Evolutionary conservation across 2,797 vertebrate species (phyloP), one percentile per base, ranked within the genome.

Genomic region (Emydoidea blandingii): DNA sequence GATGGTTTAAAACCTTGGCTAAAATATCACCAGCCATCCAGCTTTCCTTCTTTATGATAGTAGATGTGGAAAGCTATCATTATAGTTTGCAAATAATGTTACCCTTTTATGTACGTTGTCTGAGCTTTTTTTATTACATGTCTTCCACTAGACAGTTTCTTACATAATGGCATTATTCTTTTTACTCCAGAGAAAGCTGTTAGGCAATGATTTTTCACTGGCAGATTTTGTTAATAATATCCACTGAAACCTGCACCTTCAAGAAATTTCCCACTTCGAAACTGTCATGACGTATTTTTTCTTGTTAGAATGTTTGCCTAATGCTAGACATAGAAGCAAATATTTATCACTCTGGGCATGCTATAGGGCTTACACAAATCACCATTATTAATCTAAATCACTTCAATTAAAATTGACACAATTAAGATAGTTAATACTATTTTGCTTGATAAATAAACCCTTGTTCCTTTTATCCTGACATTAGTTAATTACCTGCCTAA

Each of bases 71-170:
- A 96, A 95, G 94, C 95, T 88, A 95, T 97, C 95, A 96, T 90
- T 96, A 94, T 95, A 95, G 96, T 96, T 96, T 96, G 92, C 88
- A 93, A 97, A 95, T 96, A 96, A 96, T 94, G 89, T 95, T 97
- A 85, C 59, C 87, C 74, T 86, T 65, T 95, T 91, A 89, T 76
- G 83, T 93, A 59, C 96, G 93, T 94, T 91, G 92, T 37, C 91
- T 95, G 91, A 95, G 95, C 52, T 91, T 93, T 94, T 27, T 93
- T 95, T 79, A 96, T 90, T 44, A 44, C 83, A 88, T 1, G n/a
- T 37, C 91, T 96, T 96, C 74, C 81, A 79, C 79, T 41, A 90
- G 89, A 82, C 31, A 44, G 52, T 87, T 90, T 92, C 91, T 96
- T 91, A 93, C 79, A 23, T 91, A 95, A 91, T n/a, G 47, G 18